Evolutionary conservation across 2,797 vertebrate genomes (phyloP), one percentile per base, ranked within the genome.

Genomic region (Mionectes olivaceus): DNA sequence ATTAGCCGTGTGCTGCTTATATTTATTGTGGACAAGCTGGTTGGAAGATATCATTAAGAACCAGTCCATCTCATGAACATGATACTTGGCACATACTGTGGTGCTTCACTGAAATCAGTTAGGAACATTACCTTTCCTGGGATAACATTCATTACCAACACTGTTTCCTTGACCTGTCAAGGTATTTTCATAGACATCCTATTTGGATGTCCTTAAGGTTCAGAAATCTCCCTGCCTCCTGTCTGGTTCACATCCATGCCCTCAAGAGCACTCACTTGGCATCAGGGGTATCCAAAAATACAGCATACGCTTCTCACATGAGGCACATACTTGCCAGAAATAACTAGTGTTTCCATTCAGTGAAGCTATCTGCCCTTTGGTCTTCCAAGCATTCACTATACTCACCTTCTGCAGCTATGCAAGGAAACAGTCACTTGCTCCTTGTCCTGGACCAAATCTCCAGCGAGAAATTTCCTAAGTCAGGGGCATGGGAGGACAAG

Each of bases 331-430:
- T 76, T 52, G 90, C 67, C 86, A 91, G 92, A 95, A 96, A 96
- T 96, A 96, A 55, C 83, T 44, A 46, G 73, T 82, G 67, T 94
- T 95, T 92, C 94, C 93, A 95, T 86, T 81, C 41, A 12, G 47
- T 8, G 0, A 56, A 86, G 63, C 74, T 94, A 41, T 93, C 80
- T 90, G 89, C 83, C 81, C 88, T 94, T 95, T 92, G 90, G 32
- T 90, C 83, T 92, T 93, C 83, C 90, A 93, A 37, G 88, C 56
- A 87, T 73, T 82, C 86, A 76, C 87, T 90, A 30, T 68, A 30
- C 28, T 23, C 83, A 39, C 80, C 69, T 88, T 88, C 91, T 88
- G 56, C 94, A 79, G 67, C 85, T 93, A 90, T 0, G 0, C 83
- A 93, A 93, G 67, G 70, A 87, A 91, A 89, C 56, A 89, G 65